Base-by-base conservation (phyloP, 2,888 invertebrate genomes). In the Tetranychus piercei region DNA sequence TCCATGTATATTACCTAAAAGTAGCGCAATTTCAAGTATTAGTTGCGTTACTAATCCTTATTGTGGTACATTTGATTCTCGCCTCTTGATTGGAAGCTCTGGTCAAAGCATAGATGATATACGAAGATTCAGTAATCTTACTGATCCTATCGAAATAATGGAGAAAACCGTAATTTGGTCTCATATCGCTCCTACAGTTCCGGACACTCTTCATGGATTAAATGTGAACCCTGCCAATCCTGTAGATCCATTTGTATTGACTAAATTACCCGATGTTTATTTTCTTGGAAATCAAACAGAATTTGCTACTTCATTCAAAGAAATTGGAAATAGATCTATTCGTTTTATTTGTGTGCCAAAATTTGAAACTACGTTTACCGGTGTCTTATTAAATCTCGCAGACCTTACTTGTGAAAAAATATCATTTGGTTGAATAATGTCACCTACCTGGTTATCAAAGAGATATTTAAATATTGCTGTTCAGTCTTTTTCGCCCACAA, bases 101-200 rank as follows among this genome's bases (percentile, higher is more conserved):
- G 97, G 97, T 1, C 93, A 95, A 82, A 90, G 92, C 72, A 85
- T 95, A 5, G 85, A 87, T 74, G 91, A 96, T 78, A 82, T 86
- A 7, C 66, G 73, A 20, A 71, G 78, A 43, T 84, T 88, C 81
- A 89, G 90, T 75, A 86, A 87, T 70, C 81, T 90, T 22, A 85
- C 86, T 1, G 85, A 88, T 78, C 84, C 88, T 0, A 79, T 95
- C 66, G 88, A 90, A 75, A 90, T 89, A 64, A 84, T 96, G 80
- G 88, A 90, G 80, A 87, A 86, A 79, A 90, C 91, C 22, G 83
- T 97, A 43, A 83, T 86, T 74, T 95, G 95, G 94, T 87, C 90
- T 34, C 95, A 96, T 82, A 82, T 94, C 65, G 90, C 91, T 0
- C 97, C 97, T 0, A 94, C 95, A 4, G 90, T 91, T 44, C 97